phyloP scores from a whole-genome alignment of 2,888 invertebrate species.

The Cryptocephalus primarius region DNA sequence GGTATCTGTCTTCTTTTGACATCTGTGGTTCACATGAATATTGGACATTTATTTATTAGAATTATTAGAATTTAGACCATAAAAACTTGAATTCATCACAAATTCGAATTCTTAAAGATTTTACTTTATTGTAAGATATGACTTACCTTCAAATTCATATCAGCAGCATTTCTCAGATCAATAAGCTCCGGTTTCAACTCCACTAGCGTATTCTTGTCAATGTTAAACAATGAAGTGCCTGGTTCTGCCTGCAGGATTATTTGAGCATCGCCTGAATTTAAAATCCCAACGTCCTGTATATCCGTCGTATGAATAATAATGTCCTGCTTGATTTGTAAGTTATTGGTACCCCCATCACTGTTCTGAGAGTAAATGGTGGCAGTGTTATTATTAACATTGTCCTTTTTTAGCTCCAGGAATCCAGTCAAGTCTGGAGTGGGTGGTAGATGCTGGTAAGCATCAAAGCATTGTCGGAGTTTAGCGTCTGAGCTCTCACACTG shows the following conservation, averaged over 20 bases:
- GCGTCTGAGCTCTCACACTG: conserved; percentile 35
- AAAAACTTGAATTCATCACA: no score
- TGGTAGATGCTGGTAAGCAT: conserved; percentile 24
- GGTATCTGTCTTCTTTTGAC: no score
- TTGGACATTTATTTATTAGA: no score
- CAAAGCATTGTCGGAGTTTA: conserved; percentile 33
- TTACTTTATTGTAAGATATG: no score
- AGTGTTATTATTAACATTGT: conserved; percentile 11
- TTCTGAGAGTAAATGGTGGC: conserved; percentile 4
- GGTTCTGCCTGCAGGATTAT: conserved; percentile 21
- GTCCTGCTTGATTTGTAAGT: conserved; percentile 5
- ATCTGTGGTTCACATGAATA: no score
- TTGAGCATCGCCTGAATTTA: conserved; percentile 7
- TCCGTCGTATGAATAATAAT: conserved; percentile 2
- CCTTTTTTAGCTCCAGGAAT: conserved; percentile 29
- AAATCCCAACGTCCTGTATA: conserved; percentile 4
- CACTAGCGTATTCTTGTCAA: conserved; percentile 19
- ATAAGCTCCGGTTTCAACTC: conserved; percentile 25
- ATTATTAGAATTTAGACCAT: no score
- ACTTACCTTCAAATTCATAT: conserved; percentile 5
- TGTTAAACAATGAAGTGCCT: conserved; percentile 15
- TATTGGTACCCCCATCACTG: conserved; percentile 7
- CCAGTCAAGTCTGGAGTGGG: conserved; percentile 26
- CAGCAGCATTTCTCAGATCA: neutral
- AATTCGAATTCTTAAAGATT: no score